Evolutionary conservation across 2,113 vertebrate genomes (phyloP).

Genomic region (Prionailurus viverrinus): DNA sequence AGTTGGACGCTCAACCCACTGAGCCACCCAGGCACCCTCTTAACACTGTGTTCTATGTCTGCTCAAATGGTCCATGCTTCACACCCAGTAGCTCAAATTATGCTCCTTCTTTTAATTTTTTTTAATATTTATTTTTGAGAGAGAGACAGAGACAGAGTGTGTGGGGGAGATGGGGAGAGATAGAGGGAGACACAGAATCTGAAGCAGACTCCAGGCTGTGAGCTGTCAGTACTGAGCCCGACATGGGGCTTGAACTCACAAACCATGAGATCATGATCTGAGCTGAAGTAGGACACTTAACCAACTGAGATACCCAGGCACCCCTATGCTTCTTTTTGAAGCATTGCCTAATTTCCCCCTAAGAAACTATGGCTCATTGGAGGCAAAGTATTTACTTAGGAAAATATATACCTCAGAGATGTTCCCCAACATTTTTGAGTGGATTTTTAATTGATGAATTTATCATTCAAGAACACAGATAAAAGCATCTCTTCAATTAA

Average conservation of each 20-base stretch:
- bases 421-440: background rate
- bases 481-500: background rate
- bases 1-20: too few relatives aligned
- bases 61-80: background rate
- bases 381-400: background rate
- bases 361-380: background rate
- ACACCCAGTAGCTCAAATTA: background rate
- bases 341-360: background rate
- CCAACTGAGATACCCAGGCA: too few relatives aligned
- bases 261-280: too few relatives aligned
- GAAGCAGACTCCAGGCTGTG: too few relatives aligned
- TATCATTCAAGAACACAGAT: background rate
- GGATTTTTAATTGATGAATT: background rate
- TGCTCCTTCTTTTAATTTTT: background rate
- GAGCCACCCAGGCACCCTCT: too few relatives aligned
- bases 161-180: too few relatives aligned
- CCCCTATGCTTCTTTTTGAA: background rate
- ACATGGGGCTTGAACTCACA: too few relatives aligned
- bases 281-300: too few relatives aligned
- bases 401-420: background rate
- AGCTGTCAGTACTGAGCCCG: too few relatives aligned
- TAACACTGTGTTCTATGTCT: background rate
- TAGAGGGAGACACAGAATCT: too few relatives aligned
- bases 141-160: too few relatives aligned
- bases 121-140: too few relatives aligned